Evolutionary conservation across 2,888 invertebrate species (phyloP).

Genomic region (Bellardia pandia): DNA sequence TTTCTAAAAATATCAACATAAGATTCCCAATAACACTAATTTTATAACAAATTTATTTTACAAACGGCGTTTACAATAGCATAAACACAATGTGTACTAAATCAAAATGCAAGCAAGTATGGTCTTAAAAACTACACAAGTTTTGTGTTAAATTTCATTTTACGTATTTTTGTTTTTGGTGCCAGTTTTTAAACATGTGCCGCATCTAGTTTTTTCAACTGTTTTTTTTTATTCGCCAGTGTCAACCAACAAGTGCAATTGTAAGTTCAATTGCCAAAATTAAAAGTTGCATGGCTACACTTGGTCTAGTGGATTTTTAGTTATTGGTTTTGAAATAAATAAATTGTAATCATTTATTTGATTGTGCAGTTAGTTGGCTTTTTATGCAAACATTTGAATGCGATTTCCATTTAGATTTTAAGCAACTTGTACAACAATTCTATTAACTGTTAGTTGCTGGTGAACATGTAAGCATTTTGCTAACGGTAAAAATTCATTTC

Average conservation of each 20-base stretch:
- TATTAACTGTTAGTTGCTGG: constrained; percentile 8
- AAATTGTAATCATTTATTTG: constrained; percentile 12
- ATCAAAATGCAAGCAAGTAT: background rate
- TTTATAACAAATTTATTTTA: background rate
- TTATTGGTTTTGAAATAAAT: constrained; percentile 3
- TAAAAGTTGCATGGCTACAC: background rate
- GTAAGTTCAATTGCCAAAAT: constrained; percentile 22
- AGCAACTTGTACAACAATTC: constrained; percentile 38
- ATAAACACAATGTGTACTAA: background rate
- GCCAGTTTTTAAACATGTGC: constrained; percentile 4
- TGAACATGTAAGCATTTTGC: background rate
- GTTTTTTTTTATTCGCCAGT: constrained; percentile 2
- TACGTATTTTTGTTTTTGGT: background rate
- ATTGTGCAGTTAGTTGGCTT: background rate
- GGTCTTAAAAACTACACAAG: background rate
- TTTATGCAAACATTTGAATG: background rate
- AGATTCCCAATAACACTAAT: constrained; percentile 7
- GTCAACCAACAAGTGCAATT: constrained; percentile 36
- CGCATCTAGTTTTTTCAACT: constrained; percentile 22
- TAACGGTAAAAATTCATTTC: background rate
- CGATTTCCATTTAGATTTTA: constrained; percentile 14
- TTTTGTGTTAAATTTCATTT: constrained; percentile 21
- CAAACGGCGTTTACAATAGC: constrained; percentile 7
- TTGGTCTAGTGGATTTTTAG: background rate
- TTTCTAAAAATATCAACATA: constrained; percentile 34